phyloP scores from a whole-genome alignment of 1,140 invertebrate genomes.

The Cotesia chilonis region DNA sequence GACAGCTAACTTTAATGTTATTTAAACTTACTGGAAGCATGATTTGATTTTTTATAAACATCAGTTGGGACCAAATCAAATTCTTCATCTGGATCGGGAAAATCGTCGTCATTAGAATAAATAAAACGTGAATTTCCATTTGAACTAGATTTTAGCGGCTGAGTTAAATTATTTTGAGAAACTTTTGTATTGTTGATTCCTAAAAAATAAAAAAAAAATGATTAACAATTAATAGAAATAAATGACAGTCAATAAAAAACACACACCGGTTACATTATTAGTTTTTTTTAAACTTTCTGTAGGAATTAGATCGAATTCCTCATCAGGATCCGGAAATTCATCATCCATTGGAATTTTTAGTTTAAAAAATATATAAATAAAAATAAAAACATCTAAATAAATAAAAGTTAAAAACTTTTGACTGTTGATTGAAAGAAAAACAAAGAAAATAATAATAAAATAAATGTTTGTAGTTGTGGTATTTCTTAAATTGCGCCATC shows the following conservation, averaged over 20 bases:
- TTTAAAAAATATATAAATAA: neutral
- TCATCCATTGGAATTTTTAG: slow-evolving; percentile 1
- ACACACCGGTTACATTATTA: slow-evolving; percentile 68
- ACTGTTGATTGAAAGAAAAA: too few species aligned
- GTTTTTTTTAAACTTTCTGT: slow-evolving; percentile 76
- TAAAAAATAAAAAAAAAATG: slow-evolving; percentile 27
- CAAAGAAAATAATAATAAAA: too few species aligned
- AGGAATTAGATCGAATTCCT: slow-evolving; percentile 79
- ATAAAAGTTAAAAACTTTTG: too few species aligned
- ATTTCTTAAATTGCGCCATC: too few species aligned
- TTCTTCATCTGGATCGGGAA: slow-evolving; percentile 18
- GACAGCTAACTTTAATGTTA: too few species aligned
- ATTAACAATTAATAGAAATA: neutral
- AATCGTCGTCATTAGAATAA: neutral
- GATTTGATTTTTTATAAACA: too few species aligned
- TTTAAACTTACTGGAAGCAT: too few species aligned
- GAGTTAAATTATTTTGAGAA: slow-evolving; percentile 19
- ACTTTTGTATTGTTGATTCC: neutral
- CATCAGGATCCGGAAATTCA: slow-evolving; percentile 78
- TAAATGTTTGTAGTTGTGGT: too few species aligned
- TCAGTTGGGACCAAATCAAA: too few species aligned
- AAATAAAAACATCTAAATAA: neutral
- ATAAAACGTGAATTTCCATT: slow-evolving; percentile 1
- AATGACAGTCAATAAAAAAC: slow-evolving; percentile 42
- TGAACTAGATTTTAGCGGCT: slow-evolving; percentile 29